Conservation (phyloP, 1,140 invertebrate species). For the Pseudomyrmex concolor region DNA sequence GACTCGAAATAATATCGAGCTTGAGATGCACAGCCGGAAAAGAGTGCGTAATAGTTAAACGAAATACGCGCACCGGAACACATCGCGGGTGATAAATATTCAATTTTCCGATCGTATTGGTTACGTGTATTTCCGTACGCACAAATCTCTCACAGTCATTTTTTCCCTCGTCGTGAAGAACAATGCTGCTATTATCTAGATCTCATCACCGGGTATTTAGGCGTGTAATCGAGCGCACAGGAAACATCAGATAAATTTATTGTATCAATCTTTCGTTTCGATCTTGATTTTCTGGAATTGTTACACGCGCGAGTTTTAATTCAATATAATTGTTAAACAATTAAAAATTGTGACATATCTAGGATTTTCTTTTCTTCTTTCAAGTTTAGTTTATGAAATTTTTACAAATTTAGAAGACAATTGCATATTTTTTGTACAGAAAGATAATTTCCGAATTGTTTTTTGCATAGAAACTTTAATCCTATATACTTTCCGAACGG, state of each 20-base stretch:
- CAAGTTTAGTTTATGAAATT: background rate
- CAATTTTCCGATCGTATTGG: slow-evolving; percentile 45
- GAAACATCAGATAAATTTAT: slow-evolving; percentile 3
- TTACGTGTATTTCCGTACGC: slow-evolving; percentile 42
- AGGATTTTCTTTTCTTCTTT: too few species aligned
- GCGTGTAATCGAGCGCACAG: background rate
- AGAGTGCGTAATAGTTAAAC: slow-evolving; percentile 50
- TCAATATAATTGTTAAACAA: background rate
- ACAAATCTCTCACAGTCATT: slow-evolving; percentile 4
- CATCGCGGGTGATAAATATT: slow-evolving; percentile 41
- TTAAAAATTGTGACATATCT: too few species aligned
- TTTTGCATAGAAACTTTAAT: background rate
- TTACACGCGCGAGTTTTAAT: background rate
- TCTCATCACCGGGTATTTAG: slow-evolving; percentile 13
- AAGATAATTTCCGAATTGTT: background rate
- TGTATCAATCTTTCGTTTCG: background rate
- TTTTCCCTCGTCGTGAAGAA: slow-evolving; percentile 23
- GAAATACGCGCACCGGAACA: slow-evolving; percentile 11
- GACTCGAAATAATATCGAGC: slow-evolving; percentile 42
- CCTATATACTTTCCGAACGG: background rate
- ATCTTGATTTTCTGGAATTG: background rate
- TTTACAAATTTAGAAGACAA: background rate
- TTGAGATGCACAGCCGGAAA: slow-evolving; percentile 36
- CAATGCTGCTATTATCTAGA: slow-evolving; percentile 30
- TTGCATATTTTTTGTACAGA: too few species aligned